A percentile compares a stretch with the other conserved stretches of the same genome.
Evolutionary conservation across 2,797 vertebrate genomes (phyloP).

Genomic region (Danio tinwini): DNA sequence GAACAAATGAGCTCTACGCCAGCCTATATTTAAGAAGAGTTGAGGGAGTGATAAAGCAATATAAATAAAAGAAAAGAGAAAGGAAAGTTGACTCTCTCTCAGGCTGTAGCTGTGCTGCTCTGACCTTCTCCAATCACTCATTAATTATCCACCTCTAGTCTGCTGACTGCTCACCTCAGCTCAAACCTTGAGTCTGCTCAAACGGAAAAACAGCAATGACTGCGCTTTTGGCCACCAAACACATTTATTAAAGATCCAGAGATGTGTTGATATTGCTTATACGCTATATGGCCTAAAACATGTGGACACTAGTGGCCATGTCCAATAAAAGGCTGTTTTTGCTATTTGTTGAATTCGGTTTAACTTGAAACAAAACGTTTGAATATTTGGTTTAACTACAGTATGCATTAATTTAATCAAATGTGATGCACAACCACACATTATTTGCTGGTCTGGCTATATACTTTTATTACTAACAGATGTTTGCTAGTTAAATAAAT

Average conservation of each 20-base stretch:
- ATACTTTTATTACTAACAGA: background rate
- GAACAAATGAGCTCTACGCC: slow-evolving; percentile 36
- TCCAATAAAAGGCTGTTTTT: background rate
- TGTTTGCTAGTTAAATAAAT: too few species aligned
- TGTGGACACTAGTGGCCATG: background rate
- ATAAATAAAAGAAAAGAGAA: slow-evolving; percentile 38
- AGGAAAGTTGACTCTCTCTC: slow-evolving; percentile 18
- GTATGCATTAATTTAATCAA: background rate
- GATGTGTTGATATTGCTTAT: background rate
- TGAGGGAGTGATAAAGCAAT: slow-evolving; percentile 37
- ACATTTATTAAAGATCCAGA: background rate
- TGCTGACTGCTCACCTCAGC: slow-evolving; percentile 20
- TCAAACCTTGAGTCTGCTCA: slow-evolving; percentile 13
- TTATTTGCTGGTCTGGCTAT: background rate
- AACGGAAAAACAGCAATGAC: slow-evolving; percentile 8
- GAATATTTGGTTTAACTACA: background rate
- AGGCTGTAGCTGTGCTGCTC: background rate
- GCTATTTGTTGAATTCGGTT: background rate
- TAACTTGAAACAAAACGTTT: background rate
- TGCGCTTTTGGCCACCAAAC: background rate
- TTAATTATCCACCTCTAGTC: slow-evolving; percentile 49
- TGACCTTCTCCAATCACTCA: slow-evolving; percentile 45
- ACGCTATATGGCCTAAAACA: background rate
- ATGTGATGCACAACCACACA: background rate
- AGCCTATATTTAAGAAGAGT: slow-evolving; percentile 38